Evolutionary conservation across 1,140 invertebrate genomes (phyloP), one percentile per base, ranked within the genome.

Genomic region (Danaus melanippus): DNA sequence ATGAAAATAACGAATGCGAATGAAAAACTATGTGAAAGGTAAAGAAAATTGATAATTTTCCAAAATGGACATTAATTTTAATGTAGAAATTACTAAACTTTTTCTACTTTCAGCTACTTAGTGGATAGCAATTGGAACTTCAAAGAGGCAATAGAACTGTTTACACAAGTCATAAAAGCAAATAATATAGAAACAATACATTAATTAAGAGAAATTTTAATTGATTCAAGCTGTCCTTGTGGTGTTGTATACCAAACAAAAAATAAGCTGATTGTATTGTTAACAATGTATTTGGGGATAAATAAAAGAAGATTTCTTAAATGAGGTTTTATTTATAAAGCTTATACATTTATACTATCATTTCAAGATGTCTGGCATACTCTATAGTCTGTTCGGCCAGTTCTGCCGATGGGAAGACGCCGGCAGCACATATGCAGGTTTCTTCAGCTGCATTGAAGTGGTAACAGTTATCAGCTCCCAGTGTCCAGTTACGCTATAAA

Each of bases 321-420:
- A 58, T 42, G 42, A 12, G 50, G 50, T 39, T 45, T 42, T 60
- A 57, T 51, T 58, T 51, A 54, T 47, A 50, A 32, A 56, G 46
- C 59, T 42, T 56, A 41, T 47, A 56, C 45, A 56, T 57, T 90
- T 95, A 99, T 52, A 99, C 97, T 90, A 99, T 99, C 96, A 98
- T 99, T 90, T 99, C 98, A 50, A 99, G 89, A 89, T 99, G 97
- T 77, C 94, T 92, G 10, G 98, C 98, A 89, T 99, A 99, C 81
- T 96, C 96, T 75, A 99, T 95, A 12, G 96, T 94, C 84, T 98
- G 96, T 68, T 95, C 92, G 8, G 97, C 97, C 10, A 99, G 89
- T 78, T 97, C 94, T 48, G 90, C 84, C 12, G 97, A 97, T 1
- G 97, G 97, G 62, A 99, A 92, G 12, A 91, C 89, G 56, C 96